Evolutionary conservation across 2,113 vertebrate species (phyloP).

Genomic region (Cavia porcellus): DNA sequence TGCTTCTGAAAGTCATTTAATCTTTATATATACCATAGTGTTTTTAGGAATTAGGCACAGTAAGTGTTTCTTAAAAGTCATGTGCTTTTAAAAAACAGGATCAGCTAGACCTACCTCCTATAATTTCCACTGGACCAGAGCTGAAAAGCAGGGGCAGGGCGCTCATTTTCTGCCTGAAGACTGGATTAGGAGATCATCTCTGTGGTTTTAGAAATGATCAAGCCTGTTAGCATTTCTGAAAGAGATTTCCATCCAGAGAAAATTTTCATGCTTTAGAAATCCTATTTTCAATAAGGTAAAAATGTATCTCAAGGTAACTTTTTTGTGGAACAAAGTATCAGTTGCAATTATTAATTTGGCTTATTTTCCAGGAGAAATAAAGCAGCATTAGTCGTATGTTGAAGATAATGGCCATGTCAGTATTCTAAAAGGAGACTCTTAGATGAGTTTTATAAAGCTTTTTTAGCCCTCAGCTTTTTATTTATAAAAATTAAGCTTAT

Average conservation of each 20-base stretch:
- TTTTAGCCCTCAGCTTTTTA: not conserved
- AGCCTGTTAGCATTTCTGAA: not conserved
- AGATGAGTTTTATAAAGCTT: conserved; percentile 12
- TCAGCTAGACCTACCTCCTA: not conserved
- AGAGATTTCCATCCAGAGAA: not conserved
- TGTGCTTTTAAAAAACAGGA: not conserved
- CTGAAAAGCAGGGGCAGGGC: not conserved
- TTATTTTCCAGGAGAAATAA: not conserved
- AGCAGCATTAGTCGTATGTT: not conserved
- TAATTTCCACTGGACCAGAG: not conserved
- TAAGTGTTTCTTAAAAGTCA: not conserved
- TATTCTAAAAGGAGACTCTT: not conserved
- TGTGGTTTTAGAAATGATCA: conserved; percentile 3
- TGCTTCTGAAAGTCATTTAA: not conserved
- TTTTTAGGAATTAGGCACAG: not conserved
- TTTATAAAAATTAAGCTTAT: conserved; percentile 27
- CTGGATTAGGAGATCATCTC: not conserved
- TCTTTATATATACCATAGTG: not conserved
- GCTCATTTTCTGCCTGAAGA: not conserved
- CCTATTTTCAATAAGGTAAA: not conserved
- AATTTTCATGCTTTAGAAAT: not conserved
- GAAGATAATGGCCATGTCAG: not conserved
- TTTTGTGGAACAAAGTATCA: not conserved
- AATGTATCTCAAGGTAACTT: not conserved
- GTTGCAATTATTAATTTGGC: not conserved